Evolutionary conservation across 2,797 vertebrate genomes (phyloP).

Genomic region (Alcedo atthis): DNA sequence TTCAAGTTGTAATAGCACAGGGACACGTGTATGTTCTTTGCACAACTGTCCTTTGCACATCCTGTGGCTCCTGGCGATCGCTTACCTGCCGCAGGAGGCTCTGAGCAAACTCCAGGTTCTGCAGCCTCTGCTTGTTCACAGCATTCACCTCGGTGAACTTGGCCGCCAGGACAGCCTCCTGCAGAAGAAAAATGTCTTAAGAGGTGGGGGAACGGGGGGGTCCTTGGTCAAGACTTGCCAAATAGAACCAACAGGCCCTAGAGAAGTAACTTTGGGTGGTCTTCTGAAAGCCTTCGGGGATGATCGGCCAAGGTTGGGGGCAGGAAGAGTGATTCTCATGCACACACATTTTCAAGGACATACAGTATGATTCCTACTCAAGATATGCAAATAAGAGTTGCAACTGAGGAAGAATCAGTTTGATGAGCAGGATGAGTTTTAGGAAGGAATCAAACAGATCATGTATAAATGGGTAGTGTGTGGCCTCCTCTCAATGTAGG

Average conservation of each 20-base stretch:
- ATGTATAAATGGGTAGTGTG: not conserved
- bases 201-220: not conserved
- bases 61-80: fast-evolving
- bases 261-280: not conserved
- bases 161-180: slow-evolving; percentile 91
- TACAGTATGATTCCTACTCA: not conserved
- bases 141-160: slow-evolving; percentile 94
- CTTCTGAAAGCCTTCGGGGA: not conserved
- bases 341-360: fast-evolving
- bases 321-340: not conserved
- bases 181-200: not conserved
- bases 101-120: slow-evolving; percentile 92
- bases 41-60: fast-evolving
- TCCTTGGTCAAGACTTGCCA: not conserved
- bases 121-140: slow-evolving; percentile 88
- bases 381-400: not conserved
- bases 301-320: not conserved
- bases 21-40: fast-evolving
- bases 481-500: not conserved
- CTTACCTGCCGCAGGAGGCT: slow-evolving; percentile 91
- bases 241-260: not conserved
- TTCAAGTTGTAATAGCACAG: not conserved
- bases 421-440: not conserved
- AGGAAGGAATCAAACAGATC: not conserved
- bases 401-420: not conserved